Evolutionary conservation across 2,888 invertebrate genomes (phyloP).

Genomic region (Dryadula phaetusa): DNA sequence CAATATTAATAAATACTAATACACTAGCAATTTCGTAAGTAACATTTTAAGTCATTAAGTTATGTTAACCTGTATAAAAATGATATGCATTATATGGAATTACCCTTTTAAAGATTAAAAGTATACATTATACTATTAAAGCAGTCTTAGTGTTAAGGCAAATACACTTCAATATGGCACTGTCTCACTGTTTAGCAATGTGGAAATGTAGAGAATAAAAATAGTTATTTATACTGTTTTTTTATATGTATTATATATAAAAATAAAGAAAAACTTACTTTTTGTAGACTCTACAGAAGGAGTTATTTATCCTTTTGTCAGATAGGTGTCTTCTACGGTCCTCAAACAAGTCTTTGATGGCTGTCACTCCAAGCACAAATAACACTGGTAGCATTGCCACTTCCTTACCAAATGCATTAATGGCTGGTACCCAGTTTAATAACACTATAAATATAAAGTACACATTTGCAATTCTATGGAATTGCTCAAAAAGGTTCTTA

Average conservation of each 20-base stretch:
- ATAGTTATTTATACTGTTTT: no score
- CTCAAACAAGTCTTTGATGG: slow-evolving; percentile 97
- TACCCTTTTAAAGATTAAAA: no score
- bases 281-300: slow-evolving; percentile 95
- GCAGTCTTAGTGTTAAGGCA: no score
- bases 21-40: neutral
- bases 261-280: slow-evolving; percentile 88
- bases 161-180: no score
- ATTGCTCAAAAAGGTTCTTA: slow-evolving; percentile 98
- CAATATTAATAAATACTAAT: neutral
- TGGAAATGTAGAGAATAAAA: no score
- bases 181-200: no score
- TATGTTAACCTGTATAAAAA: no score
- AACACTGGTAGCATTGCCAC: slow-evolving; percentile 97
- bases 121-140: no score
- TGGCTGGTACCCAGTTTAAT: slow-evolving; percentile 97
- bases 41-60: no score
- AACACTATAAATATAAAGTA: slow-evolving; percentile 98
- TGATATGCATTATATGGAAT: no score
- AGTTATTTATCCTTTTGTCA: slow-evolving; percentile 97
- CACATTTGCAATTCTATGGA: slow-evolving; percentile 98
- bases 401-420: slow-evolving; percentile 98
- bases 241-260: no score
- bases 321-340: slow-evolving; percentile 94
- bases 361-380: slow-evolving; percentile 97